phyloP scores from a whole-genome alignment of 2,888 invertebrate species.

The Caenorhabditis sinica region DNA sequence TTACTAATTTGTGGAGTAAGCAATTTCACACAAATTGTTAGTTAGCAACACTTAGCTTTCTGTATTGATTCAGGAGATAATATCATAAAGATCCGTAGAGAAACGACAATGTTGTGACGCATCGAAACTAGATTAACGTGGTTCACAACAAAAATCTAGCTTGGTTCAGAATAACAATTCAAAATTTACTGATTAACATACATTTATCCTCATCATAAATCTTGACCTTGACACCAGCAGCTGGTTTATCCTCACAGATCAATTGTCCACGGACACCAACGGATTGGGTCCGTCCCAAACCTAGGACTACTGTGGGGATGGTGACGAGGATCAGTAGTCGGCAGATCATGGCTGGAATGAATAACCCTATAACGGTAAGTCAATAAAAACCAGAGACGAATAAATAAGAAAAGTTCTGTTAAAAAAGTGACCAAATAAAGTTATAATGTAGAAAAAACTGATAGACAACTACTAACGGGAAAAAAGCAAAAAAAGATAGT shows the following conservation, averaged over 20 bases:
- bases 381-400: no score
- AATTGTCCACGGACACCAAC: constrained; percentile 60
- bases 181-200: constrained; percentile 30
- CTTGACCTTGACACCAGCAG: constrained; percentile 60
- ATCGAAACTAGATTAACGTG: background rate
- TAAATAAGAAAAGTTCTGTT: no score
- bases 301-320: constrained; percentile 44
- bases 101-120: background rate
- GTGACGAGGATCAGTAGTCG: constrained; percentile 23
- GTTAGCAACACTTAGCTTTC: background rate
- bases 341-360: background rate
- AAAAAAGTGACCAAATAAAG: no score
- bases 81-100: background rate
- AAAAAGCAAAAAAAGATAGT: constrained; percentile 13
- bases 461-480: background rate
- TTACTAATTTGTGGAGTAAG: background rate
- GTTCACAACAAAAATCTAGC: background rate
- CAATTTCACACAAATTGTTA: background rate
- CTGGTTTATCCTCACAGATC: constrained; percentile 67
- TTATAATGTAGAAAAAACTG: no score
- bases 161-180: background rate
- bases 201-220: constrained; percentile 68
- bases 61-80: background rate
- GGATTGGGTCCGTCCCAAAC: constrained; percentile 64
- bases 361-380: no score